Conservation (phyloP, 2,888 invertebrate species). For the Scaptomyza caliginosa region DNA sequence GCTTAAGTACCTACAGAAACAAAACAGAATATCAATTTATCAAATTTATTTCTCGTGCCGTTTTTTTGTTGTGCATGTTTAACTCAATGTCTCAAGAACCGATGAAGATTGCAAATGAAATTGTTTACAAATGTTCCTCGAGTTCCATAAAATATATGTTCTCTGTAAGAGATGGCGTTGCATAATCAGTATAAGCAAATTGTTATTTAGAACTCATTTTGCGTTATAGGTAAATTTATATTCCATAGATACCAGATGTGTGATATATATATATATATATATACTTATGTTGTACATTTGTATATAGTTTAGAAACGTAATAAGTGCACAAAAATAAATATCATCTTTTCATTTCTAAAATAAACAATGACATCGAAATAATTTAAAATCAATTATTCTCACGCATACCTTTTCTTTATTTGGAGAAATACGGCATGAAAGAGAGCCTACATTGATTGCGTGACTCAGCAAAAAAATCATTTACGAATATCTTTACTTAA, state of each 20-base stretch:
- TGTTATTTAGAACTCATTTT: too few relatives aligned
- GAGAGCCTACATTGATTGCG: slow-evolving; percentile 64
- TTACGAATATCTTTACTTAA: slow-evolving; percentile 56
- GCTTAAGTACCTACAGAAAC: too few relatives aligned
- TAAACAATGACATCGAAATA: slow-evolving; percentile 73
- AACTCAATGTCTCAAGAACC: too few relatives aligned
- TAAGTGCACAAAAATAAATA: slow-evolving; percentile 56
- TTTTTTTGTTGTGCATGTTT: too few relatives aligned
- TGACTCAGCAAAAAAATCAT: slow-evolving; percentile 53
- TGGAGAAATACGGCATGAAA: slow-evolving; percentile 51
- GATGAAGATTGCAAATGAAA: too few relatives aligned
- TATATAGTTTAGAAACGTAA: slow-evolving; percentile 42
- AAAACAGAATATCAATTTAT: too few relatives aligned
- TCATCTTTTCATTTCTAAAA: slow-evolving; percentile 72
- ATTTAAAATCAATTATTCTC: slow-evolving; percentile 75
- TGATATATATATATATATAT: background rate
- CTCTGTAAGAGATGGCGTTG: too few relatives aligned
- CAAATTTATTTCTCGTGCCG: too few relatives aligned
- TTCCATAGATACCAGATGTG: slow-evolving; percentile 4
- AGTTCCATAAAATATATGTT: too few relatives aligned
- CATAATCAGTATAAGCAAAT: too few relatives aligned
- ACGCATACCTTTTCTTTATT: slow-evolving; percentile 61
- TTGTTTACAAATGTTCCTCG: too few relatives aligned
- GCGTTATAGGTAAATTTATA: background rate
- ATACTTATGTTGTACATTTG: background rate